phyloP scores from a whole-genome alignment of 2,113 vertebrate species.

The Puntigrus tetrazona region DNA sequence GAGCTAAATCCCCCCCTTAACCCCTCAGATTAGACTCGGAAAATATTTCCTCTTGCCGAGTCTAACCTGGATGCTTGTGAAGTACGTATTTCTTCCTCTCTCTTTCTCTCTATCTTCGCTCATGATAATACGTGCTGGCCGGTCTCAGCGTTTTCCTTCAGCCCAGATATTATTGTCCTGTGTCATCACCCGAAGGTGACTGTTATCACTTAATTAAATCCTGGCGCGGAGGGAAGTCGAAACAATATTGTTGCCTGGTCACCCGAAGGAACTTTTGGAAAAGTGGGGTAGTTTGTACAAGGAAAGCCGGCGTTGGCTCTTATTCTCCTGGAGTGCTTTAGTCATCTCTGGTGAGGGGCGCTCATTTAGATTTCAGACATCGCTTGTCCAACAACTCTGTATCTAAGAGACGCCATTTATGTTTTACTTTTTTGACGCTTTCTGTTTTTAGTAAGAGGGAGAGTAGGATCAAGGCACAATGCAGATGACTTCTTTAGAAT shows the following conservation, averaged over 20 bases:
- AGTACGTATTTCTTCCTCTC: conserved; percentile 8
- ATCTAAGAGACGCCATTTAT: not conserved
- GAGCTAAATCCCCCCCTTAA: conserved; percentile 54
- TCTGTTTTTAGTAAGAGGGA: not conserved
- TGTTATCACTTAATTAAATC: conserved; percentile 96
- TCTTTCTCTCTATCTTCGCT: conserved; percentile 56
- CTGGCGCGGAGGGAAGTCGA: conserved; percentile 87
- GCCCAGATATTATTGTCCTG: conserved; percentile 89
- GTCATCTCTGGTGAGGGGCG: conserved; percentile 3
- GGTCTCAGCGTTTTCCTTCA: conserved; percentile 85
- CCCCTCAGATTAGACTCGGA: conserved; percentile 49
- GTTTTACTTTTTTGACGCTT: not conserved
- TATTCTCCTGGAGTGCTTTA: conserved; percentile 17
- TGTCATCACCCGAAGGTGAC: conserved; percentile 91
- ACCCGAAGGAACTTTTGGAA: conserved; percentile 80
- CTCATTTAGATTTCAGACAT: conserved; percentile 39
- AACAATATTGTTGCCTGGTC: conserved; percentile 90
- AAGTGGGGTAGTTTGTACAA: conserved; percentile 33
- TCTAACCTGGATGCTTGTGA: conserved; percentile 59
- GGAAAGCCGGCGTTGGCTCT: conserved; percentile 18
- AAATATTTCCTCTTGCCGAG: conserved; percentile 33
- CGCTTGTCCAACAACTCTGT: conserved; percentile 10
- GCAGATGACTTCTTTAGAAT: no score
- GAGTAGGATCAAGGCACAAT: not conserved
- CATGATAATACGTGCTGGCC: conserved; percentile 85